Conservation (phyloP, 1,140 invertebrate species). For the Mylabris phalerata region DNA sequence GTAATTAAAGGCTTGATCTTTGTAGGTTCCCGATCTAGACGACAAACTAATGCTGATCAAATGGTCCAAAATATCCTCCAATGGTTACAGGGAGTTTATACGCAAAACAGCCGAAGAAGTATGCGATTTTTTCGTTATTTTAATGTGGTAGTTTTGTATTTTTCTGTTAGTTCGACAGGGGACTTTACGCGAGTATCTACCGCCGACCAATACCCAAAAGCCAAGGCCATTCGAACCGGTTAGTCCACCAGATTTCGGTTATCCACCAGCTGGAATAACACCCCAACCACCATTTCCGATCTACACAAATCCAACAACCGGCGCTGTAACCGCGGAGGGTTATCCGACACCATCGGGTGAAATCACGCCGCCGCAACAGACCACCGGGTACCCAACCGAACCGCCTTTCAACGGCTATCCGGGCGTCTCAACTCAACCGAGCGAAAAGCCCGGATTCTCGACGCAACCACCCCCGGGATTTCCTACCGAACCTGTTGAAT, state of each 20-base stretch:
- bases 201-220: constrained; percentile 56
- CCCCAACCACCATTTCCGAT: constrained; percentile 43
- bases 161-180: constrained; percentile 54
- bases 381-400: constrained; percentile 18
- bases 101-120: constrained; percentile 61
- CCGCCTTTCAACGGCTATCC: constrained; percentile 23
- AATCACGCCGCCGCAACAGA: constrained; percentile 14
- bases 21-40: constrained; percentile 19
- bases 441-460: constrained; percentile 1
- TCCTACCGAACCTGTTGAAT: constrained; percentile 18
- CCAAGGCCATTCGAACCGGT: constrained; percentile 58
- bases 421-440: neutral
- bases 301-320: constrained; percentile 35
- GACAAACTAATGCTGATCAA: constrained; percentile 51
- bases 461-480: constrained; percentile 18
- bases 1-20: too few species aligned
- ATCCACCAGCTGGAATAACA: constrained; percentile 42
- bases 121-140: constrained; percentile 21
- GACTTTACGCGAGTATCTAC: constrained; percentile 48
- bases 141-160: neutral
- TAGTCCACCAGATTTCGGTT: constrained; percentile 35
- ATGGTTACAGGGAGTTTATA: constrained; percentile 63
- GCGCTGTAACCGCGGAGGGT: constrained; percentile 19
- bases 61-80: constrained; percentile 65
- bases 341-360: constrained; percentile 35